phyloP scores from a whole-genome alignment of 1,140 invertebrate genomes.

The Nomia melanderi region DNA sequence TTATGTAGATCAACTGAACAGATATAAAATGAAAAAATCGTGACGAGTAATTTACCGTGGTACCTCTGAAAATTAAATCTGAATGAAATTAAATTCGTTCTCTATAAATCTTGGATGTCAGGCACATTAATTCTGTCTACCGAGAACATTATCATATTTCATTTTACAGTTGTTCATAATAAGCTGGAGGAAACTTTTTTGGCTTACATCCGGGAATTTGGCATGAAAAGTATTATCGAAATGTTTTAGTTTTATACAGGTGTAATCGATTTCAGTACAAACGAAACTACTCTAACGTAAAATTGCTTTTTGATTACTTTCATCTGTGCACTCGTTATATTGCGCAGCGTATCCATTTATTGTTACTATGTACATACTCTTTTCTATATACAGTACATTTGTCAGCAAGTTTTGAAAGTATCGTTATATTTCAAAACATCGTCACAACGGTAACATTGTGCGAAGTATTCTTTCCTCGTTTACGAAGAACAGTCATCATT shows the following conservation, averaged over 20 bases:
- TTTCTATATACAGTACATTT: neutral
- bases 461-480: conserved; percentile 7
- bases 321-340: too few species aligned
- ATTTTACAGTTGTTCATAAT: neutral
- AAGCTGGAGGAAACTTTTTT: too few species aligned
- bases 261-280: too few species aligned
- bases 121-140: neutral
- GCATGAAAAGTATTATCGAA: too few species aligned
- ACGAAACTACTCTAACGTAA: too few species aligned
- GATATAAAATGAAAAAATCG: neutral
- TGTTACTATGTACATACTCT: too few species aligned
- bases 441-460: neutral
- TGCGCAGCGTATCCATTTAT: too few species aligned
- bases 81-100: neutral
- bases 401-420: neutral
- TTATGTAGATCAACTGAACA: neutral
- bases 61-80: neutral
- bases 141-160: neutral
- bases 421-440: conserved; percentile 21
- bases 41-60: neutral
- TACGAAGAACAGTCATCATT: neutral
- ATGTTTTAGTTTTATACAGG: too few species aligned
- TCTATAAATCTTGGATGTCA: neutral
- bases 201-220: too few species aligned
- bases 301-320: too few species aligned